Percentiles rank a stretch among this genome's conserved stretches.
phyloP scores from a whole-genome alignment of 2,113 vertebrate species.

The Emydocephalus ijimae region DNA sequence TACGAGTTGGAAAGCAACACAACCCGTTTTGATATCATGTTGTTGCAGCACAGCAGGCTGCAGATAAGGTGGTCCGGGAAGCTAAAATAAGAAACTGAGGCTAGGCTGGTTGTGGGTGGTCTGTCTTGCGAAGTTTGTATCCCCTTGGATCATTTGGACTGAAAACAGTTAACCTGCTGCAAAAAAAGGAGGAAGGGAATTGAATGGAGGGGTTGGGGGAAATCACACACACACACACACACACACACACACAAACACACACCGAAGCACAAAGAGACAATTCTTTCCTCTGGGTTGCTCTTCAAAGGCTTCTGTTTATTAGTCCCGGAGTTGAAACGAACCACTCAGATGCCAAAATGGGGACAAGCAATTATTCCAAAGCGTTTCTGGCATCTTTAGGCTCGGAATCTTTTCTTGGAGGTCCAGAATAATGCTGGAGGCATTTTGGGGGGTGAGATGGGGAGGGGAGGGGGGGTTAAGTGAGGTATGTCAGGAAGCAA shows the following conservation, averaged over 20 bases:
- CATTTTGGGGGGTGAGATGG: not conserved
- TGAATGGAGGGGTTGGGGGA: no score
- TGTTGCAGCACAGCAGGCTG: not conserved
- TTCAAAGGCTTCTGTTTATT: not conserved
- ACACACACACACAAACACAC: not conserved
- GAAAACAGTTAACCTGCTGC: not conserved
- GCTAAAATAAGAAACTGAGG: conserved; percentile 41
- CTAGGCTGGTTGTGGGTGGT: not conserved
- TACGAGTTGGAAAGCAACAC: not conserved
- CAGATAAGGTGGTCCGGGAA: not conserved
- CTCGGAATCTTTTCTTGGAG: not conserved
- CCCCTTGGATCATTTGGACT: not conserved
- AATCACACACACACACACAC: not conserved
- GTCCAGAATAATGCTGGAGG: not conserved
- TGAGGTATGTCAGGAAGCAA: not conserved
- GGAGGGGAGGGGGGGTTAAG: not conserved
- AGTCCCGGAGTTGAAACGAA: not conserved
- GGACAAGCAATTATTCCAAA: not conserved
- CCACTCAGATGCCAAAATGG: not conserved
- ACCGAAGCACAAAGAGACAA: not conserved
- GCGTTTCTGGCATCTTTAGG: not conserved
- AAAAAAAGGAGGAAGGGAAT: not conserved
- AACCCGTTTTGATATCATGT: not conserved
- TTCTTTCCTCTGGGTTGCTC: not conserved
- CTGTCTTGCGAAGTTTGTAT: not conserved